Conservation (phyloP, 35 echinoderm and acorn worm species). For the Lytechinus pictus region DNA sequence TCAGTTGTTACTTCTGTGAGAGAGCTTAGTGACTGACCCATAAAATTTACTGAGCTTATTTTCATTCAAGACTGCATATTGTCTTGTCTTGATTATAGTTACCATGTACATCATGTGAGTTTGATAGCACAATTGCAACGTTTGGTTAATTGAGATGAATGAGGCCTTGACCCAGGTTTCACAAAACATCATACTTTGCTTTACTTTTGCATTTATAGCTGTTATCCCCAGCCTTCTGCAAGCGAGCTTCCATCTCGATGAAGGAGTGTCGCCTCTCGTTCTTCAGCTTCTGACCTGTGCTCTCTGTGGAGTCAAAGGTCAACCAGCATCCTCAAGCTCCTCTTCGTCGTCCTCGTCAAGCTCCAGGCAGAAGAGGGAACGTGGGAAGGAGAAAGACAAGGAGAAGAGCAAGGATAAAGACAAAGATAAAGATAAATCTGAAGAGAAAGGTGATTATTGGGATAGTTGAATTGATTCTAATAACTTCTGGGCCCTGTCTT, state of each 20-base stretch:
- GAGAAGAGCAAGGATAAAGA: slow-evolving; percentile 68
- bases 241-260: slow-evolving; percentile 90
- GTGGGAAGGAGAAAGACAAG: slow-evolving; percentile 46
- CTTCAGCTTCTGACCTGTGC: slow-evolving; percentile 93
- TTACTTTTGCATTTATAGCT: slow-evolving; percentile 56
- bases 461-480: no score
- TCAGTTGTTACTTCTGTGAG: no score
- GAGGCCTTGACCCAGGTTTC: no score
- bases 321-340: slow-evolving; percentile 30
- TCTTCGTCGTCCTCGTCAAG: slow-evolving; percentile 56
- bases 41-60: no score
- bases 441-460: slow-evolving; percentile 58
- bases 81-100: no score
- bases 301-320: slow-evolving; percentile 87
- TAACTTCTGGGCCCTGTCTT: no score
- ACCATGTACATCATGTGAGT: no score
- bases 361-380: slow-evolving; percentile 56
- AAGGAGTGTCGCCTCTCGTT: slow-evolving; percentile 90
- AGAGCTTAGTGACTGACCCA: no score
- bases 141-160: no score
- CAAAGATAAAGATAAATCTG: slow-evolving; percentile 47
- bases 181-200: no score
- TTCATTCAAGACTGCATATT: no score
- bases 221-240: slow-evolving; percentile 87
- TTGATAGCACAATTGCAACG: no score